Evolutionary conservation across 2,113 vertebrate genomes (phyloP).

Genomic region (Equus przewalskii): DNA sequence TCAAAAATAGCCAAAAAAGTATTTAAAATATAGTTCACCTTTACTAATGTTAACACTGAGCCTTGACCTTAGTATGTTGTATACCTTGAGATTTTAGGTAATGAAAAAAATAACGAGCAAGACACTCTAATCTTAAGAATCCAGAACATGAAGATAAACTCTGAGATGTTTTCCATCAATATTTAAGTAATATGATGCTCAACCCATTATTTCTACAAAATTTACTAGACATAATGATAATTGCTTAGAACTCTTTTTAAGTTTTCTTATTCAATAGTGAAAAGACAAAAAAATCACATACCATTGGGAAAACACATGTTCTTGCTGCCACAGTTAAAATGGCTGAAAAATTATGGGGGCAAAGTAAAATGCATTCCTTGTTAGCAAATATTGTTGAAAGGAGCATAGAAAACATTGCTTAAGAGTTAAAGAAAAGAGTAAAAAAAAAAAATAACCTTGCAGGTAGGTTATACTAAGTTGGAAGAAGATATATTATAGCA

Average conservation of each 20-base stretch:
- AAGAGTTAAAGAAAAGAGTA: not conserved
- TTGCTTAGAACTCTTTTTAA: not conserved
- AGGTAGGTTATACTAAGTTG: not conserved
- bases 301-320: not conserved
- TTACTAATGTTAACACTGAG: not conserved
- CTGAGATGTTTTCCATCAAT: not conserved
- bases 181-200: conserved; percentile 24
- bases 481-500: not conserved
- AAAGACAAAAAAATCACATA: not conserved
- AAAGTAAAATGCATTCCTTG: not conserved
- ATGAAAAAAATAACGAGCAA: not conserved
- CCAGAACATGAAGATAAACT: not conserved
- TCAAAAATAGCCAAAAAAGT: not conserved
- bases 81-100: not conserved
- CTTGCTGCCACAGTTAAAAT: not conserved
- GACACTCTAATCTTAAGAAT: not conserved
- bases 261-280: not conserved
- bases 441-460: not conserved
- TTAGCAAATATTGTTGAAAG: not conserved
- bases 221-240: not conserved
- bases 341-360: not conserved
- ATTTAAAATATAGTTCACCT: not conserved
- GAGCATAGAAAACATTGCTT: not conserved
- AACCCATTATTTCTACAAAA: not conserved
- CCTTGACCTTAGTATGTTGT: not conserved